phyloP scores from a whole-genome alignment of 2,113 vertebrate genomes.

The Aptenodytes forsteri region DNA sequence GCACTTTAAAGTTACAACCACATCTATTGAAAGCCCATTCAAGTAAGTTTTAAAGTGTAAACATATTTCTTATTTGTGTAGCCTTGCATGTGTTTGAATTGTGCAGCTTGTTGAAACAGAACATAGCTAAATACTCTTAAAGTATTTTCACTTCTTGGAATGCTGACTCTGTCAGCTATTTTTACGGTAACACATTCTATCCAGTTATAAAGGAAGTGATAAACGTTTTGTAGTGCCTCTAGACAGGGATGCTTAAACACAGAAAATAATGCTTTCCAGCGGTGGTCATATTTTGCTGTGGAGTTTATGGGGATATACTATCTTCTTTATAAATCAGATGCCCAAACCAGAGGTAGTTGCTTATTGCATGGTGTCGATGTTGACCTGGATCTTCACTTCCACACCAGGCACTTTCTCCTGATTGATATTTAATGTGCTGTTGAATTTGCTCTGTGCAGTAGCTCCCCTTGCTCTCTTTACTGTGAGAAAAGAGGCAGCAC shows the following conservation, averaged over 20 bases:
- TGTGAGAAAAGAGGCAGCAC: background rate
- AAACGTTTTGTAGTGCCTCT: background rate
- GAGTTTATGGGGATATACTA: background rate
- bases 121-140: background rate
- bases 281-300: background rate
- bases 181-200: background rate
- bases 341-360: background rate
- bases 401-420: background rate
- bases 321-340: background rate
- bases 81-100: background rate
- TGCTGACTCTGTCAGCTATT: background rate
- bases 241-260: background rate
- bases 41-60: slow-evolving; percentile 81
- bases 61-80: background rate
- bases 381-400: background rate
- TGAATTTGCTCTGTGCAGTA: background rate
- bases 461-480: background rate
- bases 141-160: background rate
- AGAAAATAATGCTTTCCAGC: background rate
- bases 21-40: slow-evolving; percentile 99
- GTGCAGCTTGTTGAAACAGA: background rate
- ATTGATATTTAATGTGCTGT: background rate
- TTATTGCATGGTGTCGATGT: background rate
- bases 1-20: slow-evolving; percentile 99
- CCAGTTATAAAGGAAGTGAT: background rate